phyloP scores from a whole-genome alignment of 1,140 invertebrate species.

The Brachionus asplanchnoidis region DNA sequence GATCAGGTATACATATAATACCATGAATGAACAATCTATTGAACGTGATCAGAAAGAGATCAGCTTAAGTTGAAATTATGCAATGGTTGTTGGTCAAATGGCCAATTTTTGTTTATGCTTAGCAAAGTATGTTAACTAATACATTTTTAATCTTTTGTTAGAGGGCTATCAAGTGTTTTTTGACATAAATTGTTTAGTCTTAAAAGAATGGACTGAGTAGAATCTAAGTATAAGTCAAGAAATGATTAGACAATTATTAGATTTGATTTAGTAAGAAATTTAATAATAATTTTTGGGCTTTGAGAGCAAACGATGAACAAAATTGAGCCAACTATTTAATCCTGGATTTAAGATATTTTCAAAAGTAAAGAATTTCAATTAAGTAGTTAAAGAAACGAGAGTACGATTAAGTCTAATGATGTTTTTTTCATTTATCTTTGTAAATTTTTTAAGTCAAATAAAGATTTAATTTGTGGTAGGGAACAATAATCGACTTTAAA shows the following conservation, averaged over 20 bases:
- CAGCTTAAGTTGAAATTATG: not conserved
- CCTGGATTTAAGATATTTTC: not conserved
- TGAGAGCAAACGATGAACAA: not conserved
- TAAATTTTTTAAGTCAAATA: not conserved
- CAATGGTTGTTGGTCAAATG: not conserved
- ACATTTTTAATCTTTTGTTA: not conserved
- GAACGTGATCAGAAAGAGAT: not conserved
- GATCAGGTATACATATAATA: not conserved
- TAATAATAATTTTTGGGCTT: not conserved
- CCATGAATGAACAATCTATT: not conserved
- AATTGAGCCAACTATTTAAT: slow-evolving; percentile 4
- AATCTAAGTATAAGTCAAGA: not conserved
- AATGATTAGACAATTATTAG: not conserved
- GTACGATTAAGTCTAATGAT: slow-evolving; percentile 33
- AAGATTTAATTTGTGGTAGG: not conserved
- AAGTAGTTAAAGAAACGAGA: not conserved
- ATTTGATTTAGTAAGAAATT: slow-evolving; percentile 24
- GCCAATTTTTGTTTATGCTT: not conserved
- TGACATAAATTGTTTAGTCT: not conserved
- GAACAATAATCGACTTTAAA: not conserved
- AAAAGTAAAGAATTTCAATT: slow-evolving; percentile 29
- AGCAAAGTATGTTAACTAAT: not conserved
- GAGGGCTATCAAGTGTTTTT: not conserved
- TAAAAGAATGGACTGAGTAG: not conserved
- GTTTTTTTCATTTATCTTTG: slow-evolving; percentile 8